These are phyloP conservation scores for Zeugodacus cucurbitae DNA, from an alignment of 1,140 invertebrate species.

Conservation along the genomic window DNA sequence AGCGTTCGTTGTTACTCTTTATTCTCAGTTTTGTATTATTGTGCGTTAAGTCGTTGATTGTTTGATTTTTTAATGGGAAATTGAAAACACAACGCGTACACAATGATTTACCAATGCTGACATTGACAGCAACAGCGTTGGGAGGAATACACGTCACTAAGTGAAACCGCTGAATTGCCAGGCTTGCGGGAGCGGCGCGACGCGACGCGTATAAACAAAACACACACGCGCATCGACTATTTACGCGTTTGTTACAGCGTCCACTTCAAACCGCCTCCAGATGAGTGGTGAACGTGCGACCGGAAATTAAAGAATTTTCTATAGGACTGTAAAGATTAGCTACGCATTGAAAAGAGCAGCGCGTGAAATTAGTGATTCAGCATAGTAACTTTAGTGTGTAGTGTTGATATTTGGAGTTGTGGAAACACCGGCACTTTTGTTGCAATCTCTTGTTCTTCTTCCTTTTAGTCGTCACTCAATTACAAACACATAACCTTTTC, in stretches of 20 bases:
- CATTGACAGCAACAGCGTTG: not conserved
- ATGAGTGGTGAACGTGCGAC: not conserved
- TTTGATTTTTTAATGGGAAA: not conserved
- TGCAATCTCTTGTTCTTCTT: no score
- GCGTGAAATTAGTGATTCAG: not conserved
- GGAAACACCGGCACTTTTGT: no score
- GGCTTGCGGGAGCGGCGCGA: not conserved
- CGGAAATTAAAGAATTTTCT: constrained; percentile 11
- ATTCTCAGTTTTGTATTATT: not conserved
- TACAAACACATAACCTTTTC: not conserved
- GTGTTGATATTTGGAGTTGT: no score
- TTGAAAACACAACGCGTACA: no score
- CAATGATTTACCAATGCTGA: not conserved
- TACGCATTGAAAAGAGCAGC: not conserved
- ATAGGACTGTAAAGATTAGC: not conserved
- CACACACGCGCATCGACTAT: not conserved
- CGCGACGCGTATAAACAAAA: not conserved
- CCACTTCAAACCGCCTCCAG: not conserved
- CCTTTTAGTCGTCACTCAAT: not conserved
- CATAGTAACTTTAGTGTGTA: not conserved
- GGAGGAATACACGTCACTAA: not conserved
- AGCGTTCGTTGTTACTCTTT: not conserved
- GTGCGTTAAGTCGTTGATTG: not conserved
- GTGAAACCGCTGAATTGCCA: not conserved
- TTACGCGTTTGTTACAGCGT: not conserved